phyloP scores from a whole-genome alignment of 2,888 invertebrate genomes.

The Hemaris fuciformis region DNA sequence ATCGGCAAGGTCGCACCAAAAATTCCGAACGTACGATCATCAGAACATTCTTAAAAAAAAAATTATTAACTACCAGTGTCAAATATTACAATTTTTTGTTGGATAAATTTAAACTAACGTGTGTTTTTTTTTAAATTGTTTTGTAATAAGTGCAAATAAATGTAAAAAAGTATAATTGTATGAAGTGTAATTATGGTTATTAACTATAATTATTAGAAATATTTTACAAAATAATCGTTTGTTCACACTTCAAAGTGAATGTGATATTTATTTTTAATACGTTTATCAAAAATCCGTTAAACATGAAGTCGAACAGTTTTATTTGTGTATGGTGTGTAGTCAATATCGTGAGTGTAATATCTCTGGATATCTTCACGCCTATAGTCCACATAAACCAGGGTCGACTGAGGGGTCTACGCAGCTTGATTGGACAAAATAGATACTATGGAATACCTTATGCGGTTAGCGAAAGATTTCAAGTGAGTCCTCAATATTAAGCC shows the following conservation, averaged over 20 bases:
- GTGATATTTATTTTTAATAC: neutral
- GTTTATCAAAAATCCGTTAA: neutral
- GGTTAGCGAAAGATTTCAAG: constrained; percentile 58
- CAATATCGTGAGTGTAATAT: constrained; percentile 7
- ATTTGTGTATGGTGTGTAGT: neutral
- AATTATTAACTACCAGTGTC: too few relatives aligned
- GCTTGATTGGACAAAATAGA: constrained; percentile 53
- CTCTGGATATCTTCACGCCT: constrained; percentile 42
- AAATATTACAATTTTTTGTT: too few relatives aligned
- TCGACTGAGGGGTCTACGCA: constrained; percentile 52
- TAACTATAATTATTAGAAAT: too few relatives aligned
- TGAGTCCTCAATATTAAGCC: too few relatives aligned
- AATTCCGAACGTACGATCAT: neutral
- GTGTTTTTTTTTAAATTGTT: too few relatives aligned
- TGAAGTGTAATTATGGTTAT: too few relatives aligned
- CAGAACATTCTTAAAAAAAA: too few relatives aligned
- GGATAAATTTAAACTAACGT: too few relatives aligned
- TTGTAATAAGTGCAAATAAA: too few relatives aligned
- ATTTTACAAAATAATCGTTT: too few relatives aligned
- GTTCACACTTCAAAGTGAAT: too few relatives aligned
- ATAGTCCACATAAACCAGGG: constrained; percentile 55
- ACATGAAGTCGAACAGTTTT: constrained; percentile 18
- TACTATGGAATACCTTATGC: constrained; percentile 72
- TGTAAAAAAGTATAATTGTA: too few relatives aligned
- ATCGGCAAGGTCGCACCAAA: neutral